Conservation (phyloP, 1,140 invertebrate genomes). For the Danaus plexippus region DNA sequence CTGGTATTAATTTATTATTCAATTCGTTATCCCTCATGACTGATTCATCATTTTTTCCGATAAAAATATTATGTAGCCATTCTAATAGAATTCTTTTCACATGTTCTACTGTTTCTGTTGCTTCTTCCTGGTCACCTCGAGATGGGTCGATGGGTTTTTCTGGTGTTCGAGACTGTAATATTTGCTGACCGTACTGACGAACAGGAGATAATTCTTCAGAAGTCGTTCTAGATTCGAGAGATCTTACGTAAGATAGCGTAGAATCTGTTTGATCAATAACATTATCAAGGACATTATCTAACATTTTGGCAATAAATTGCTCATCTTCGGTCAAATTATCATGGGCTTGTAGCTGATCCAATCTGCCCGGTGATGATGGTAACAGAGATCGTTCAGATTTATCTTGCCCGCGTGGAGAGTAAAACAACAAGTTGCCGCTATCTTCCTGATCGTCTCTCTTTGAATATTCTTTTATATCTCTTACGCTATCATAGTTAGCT, state of each 20-base stretch:
- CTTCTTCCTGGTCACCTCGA: conserved; percentile 10
- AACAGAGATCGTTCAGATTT: conserved; percentile 34
- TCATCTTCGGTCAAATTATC: conserved; percentile 24
- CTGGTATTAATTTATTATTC: no score
- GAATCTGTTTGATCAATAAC: conserved; percentile 3
- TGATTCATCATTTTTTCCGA: no score
- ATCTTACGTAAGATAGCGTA: conserved; percentile 10
- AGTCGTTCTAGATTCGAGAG: conserved; percentile 3
- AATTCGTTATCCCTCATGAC: no score
- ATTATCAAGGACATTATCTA: conserved; percentile 30
- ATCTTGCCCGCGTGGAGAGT: conserved; percentile 9
- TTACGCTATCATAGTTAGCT: conserved; percentile 1
- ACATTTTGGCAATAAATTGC: conserved; percentile 35
- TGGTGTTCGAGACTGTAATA: not conserved
- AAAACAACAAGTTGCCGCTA: conserved; percentile 26
- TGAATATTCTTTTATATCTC: not conserved
- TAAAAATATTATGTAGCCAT: no score
- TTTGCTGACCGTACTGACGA: conserved; percentile 34
- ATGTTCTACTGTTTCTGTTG: conserved; percentile 21
- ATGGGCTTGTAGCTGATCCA: conserved; percentile 19
- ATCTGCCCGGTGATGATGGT: conserved; percentile 27
- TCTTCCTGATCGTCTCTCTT: conserved; percentile 11
- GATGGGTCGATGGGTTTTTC: not conserved
- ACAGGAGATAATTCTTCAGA: not conserved
- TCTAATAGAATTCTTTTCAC: conserved; percentile 13